Evolutionary conservation across 2,888 invertebrate species (phyloP).

Genomic region (Noctua janthina): DNA sequence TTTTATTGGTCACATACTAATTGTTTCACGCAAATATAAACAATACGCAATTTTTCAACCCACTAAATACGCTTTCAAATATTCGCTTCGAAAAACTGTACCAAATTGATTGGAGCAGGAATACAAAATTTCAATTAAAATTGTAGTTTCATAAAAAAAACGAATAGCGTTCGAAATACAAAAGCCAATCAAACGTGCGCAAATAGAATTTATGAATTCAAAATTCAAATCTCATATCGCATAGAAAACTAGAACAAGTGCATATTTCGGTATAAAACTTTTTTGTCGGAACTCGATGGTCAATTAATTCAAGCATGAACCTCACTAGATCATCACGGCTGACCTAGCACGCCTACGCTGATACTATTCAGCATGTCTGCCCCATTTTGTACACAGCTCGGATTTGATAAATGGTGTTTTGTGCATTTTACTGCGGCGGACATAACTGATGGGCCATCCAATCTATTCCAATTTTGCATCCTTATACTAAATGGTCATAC

Average conservation of each 20-base stretch:
- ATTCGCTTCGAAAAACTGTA: not conserved
- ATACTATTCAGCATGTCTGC: slow-evolving; percentile 14
- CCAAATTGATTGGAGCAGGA: slow-evolving; percentile 5
- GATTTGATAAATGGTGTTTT: slow-evolving; percentile 45
- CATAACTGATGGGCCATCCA: slow-evolving; percentile 32
- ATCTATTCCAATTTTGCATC: slow-evolving; percentile 33
- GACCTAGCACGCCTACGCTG: slow-evolving; percentile 35
- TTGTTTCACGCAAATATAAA: too few relatives aligned
- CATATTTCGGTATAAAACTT: not conserved
- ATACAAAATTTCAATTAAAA: not conserved
- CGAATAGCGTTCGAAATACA: slow-evolving; percentile 24
- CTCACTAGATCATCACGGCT: slow-evolving; percentile 35
- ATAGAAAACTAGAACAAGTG: slow-evolving; percentile 14
- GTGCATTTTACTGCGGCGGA: slow-evolving; percentile 22
- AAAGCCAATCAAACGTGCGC: slow-evolving; percentile 41
- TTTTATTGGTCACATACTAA: not conserved
- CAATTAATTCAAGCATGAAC: slow-evolving; percentile 40
- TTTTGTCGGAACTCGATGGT: slow-evolving; percentile 21
- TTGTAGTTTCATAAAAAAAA: not conserved
- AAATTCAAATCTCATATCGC: not conserved
- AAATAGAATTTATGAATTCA: slow-evolving; percentile 28
- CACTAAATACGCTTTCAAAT: not conserved
- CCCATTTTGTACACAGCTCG: slow-evolving; percentile 31
- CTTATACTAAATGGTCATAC: slow-evolving; percentile 21
- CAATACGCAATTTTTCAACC: not conserved